Evolutionary conservation across 1,140 invertebrate species (phyloP).

Genomic region (Drosophila kurseongensis): DNA sequence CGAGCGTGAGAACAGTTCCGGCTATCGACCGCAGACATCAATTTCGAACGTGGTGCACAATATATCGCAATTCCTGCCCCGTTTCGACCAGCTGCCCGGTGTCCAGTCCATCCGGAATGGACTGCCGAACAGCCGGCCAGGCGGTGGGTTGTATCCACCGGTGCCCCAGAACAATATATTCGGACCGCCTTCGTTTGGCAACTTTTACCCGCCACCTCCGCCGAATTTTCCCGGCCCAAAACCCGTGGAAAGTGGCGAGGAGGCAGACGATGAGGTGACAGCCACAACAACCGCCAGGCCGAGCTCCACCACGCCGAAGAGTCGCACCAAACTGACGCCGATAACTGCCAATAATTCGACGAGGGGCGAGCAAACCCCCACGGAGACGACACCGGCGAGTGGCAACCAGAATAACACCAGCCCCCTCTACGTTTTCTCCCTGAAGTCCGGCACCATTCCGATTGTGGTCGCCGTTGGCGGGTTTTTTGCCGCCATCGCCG

Average conservation of each 20-base stretch:
- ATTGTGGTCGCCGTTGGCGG: conserved; percentile 86
- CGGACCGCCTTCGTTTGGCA: conserved; percentile 37
- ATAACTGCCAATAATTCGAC: conserved; percentile 51
- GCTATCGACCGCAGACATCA: conserved; percentile 59
- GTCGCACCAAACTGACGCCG: conserved; percentile 70
- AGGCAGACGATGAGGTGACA: conserved; percentile 7
- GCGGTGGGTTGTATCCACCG: conserved; percentile 41
- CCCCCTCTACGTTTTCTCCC: conserved; percentile 47
- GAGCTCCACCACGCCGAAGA: conserved; percentile 40
- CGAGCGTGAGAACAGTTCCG: conserved; percentile 54
- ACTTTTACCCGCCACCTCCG: conserved; percentile 47
- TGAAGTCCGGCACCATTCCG: conserved; percentile 86
- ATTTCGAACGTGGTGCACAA: conserved; percentile 77
- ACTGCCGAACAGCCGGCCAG: conserved; percentile 50
- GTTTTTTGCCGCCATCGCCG: conserved; percentile 86
- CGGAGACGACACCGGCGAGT: conserved; percentile 8
- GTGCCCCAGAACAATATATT: conserved; percentile 48
- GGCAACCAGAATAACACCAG: conserved; percentile 18
- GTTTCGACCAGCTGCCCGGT: conserved; percentile 67
- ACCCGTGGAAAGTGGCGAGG: conserved; percentile 3
- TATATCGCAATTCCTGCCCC: conserved; percentile 71
- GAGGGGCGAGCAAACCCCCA: conserved; percentile 16
- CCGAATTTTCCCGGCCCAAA: background rate
- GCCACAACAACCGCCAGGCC: background rate
- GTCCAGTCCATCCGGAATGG: conserved; percentile 73